phyloP scores from a whole-genome alignment of 2,797 vertebrate genomes.

The Lepus oiostolus region DNA sequence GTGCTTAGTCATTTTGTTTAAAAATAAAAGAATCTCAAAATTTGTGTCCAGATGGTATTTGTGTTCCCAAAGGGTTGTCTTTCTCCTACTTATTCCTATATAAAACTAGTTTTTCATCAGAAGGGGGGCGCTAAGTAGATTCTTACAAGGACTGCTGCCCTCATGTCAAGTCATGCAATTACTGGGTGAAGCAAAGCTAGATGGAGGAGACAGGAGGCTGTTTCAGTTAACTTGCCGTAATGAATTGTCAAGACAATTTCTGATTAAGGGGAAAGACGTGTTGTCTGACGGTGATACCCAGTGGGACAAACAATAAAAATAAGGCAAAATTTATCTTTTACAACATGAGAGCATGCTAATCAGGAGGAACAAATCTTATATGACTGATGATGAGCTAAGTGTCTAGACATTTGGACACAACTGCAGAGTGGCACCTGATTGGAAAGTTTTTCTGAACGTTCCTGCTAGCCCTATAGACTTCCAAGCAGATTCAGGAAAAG shows the following conservation, averaged over 20 bases:
- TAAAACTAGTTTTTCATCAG: neutral
- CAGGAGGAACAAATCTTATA: neutral
- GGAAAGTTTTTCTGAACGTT: neutral
- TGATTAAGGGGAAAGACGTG: neutral
- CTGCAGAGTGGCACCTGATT: neutral
- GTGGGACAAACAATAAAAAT: neutral
- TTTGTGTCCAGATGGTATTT: neutral
- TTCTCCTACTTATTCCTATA: neutral
- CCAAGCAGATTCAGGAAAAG: neutral
- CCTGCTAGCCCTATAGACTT: neutral
- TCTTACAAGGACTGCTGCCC: neutral
- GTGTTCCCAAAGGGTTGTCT: neutral
- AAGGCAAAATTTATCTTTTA: neutral
- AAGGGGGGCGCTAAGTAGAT: neutral
- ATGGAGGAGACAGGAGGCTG: neutral
- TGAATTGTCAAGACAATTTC: neutral
- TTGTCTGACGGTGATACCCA: neutral
- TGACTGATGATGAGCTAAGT: neutral
- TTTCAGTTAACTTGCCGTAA: neutral
- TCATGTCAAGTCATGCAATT: neutral
- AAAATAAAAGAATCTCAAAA: slow-evolving; percentile 5
- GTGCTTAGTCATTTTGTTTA: slow-evolving; percentile 31
- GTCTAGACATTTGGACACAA: neutral
- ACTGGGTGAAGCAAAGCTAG: neutral
- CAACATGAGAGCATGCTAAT: neutral